Evolutionary conservation across 2,888 invertebrate species (phyloP), one percentile per base, ranked within the genome.

Genomic region (Ophion obscuratus): DNA sequence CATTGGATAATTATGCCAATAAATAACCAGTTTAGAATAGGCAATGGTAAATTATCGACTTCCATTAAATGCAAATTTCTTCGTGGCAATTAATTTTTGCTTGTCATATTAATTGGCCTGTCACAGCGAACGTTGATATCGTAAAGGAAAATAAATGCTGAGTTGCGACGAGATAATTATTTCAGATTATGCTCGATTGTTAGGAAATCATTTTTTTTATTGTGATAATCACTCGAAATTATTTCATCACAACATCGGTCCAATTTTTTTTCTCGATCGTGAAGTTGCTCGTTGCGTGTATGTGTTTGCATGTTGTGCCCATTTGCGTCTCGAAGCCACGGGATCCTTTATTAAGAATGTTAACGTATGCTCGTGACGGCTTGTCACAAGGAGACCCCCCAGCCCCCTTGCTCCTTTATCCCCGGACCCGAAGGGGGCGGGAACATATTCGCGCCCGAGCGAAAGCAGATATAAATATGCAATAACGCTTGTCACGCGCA

Each of bases 401-500:
- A 7, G 20, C 5, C 61, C 64, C 66, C 61, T 73, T 89, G 88
- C 89, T 89, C 88, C 89, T 88, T 90, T 87, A 89, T 89, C 89
- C 88, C n/a, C 44, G 4, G 36, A 67, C 70, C 47, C 47, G 53
- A n/a, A 57, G 57, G 14, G 59, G 59, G 27, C 14, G 44, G 67
- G 90, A 88, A 53, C 14, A 14, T 0, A 89, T 91, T 90, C 87
- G 82, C 88, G 90, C 88, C 89, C 87, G 78, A 89, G 91, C 88
- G 87, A 88, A 89, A 89, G 88, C 88, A 89, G 91, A 91, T 93
- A 93, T 93, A 93, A 93, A 93, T 93, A 93, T 93, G 93, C 93
- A 93, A 93, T 91, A 92, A 92, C 89, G 91, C 92, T 92, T 93
- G 93, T 93, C 93, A 92, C 91, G 92, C 90, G 92, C 93, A 92